Evolutionary conservation across 2,888 invertebrate genomes (phyloP).

Genomic region (Druceiella hillmani): DNA sequence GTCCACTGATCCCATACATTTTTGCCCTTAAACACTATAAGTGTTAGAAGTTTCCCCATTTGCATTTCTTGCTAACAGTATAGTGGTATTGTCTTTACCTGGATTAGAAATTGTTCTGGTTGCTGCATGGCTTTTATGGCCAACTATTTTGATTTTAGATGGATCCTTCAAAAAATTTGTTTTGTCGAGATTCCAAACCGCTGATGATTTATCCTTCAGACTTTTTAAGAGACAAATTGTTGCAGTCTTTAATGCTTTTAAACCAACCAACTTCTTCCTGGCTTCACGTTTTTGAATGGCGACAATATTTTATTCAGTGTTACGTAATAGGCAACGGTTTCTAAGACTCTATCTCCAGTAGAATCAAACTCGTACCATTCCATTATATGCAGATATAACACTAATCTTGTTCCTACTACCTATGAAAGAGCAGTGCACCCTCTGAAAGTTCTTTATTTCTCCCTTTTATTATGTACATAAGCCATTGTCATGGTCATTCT

Average conservation of each 20-base stretch:
- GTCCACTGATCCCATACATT: slow-evolving; percentile 22
- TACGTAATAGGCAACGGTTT: slow-evolving; percentile 27
- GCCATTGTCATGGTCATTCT: slow-evolving; percentile 19
- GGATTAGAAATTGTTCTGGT: slow-evolving; percentile 12
- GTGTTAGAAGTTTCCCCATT: slow-evolving; percentile 10
- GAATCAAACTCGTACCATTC: slow-evolving; percentile 30
- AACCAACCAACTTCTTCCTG: slow-evolving; percentile 29
- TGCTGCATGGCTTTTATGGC: too few species aligned
- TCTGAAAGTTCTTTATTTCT: slow-evolving; percentile 22
- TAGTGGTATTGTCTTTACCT: slow-evolving; percentile 9
- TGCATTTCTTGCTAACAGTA: too few species aligned
- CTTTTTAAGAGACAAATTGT: slow-evolving; percentile 29
- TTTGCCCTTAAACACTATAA: slow-evolving; percentile 9
- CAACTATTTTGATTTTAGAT: slow-evolving; percentile 20
- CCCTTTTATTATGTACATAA: slow-evolving; percentile 21
- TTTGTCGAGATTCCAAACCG: slow-evolving; percentile 25
- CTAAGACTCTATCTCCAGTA: slow-evolving; percentile 27
- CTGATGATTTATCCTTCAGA: slow-evolving; percentile 18
- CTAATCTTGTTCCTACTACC: slow-evolving; percentile 25
- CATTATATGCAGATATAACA: slow-evolving; percentile 25
- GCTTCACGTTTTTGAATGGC: slow-evolving; percentile 27
- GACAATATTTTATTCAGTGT: slow-evolving; percentile 24
- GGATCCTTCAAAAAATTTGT: slow-evolving; percentile 17
- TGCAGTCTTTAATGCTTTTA: slow-evolving; percentile 26
- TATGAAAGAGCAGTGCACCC: slow-evolving; percentile 23